phyloP scores from a whole-genome alignment of 2,113 vertebrate species.

The Rhineura floridana region DNA sequence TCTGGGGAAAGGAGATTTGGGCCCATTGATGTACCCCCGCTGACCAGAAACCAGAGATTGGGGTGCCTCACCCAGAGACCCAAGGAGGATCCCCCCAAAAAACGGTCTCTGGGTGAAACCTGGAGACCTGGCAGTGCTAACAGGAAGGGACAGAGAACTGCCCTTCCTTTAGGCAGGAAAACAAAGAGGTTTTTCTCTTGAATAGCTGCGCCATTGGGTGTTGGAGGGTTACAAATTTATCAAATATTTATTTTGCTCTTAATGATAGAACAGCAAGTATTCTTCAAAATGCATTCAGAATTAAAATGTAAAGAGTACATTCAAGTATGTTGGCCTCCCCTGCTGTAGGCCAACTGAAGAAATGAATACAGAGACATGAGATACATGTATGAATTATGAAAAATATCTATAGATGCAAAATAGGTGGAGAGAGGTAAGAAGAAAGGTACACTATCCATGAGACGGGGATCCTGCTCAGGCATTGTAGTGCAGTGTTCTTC shows the following conservation, averaged over 20 bases:
- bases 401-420: not conserved
- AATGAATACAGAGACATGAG: too few species aligned
- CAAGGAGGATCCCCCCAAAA: too few species aligned
- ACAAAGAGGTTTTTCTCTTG: not conserved
- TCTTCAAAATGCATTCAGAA: not conserved
- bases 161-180: conserved; percentile 1
- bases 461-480: too few species aligned
- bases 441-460: too few species aligned
- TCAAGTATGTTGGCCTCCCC: not conserved
- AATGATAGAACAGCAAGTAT: not conserved
- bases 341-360: not conserved
- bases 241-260: not conserved
- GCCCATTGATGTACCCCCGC: too few species aligned
- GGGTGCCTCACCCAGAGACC: too few species aligned
- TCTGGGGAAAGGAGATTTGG: too few species aligned
- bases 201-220: not conserved
- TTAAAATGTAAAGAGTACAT: not conserved
- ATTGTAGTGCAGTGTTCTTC: too few species aligned
- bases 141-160: fast-evolving
- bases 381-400: not conserved
- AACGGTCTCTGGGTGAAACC: too few species aligned
- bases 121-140: too few species aligned
- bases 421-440: not conserved
- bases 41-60: too few species aligned
- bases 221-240: not conserved